Evolutionary conservation across 2,797 vertebrate species (phyloP).

Genomic region (Gymnothorax javanicus): DNA sequence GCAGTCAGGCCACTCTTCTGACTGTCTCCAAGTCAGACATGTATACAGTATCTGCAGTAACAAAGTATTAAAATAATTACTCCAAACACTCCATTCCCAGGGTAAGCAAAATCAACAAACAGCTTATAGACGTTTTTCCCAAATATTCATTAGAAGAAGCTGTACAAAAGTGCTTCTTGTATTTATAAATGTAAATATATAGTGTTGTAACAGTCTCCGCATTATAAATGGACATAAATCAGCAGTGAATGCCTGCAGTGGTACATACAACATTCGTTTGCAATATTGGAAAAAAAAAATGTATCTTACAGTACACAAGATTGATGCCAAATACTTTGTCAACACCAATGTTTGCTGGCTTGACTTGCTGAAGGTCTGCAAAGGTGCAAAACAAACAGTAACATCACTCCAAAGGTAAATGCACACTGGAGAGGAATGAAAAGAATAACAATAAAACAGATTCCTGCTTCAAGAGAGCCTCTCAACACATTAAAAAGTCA

Average conservation of each 20-base stretch:
- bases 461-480: background rate
- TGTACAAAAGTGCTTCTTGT: slow-evolving; percentile 15
- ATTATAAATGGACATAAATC: slow-evolving; percentile 26
- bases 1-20: background rate
- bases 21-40: background rate
- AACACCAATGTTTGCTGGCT: slow-evolving; percentile 15
- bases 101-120: slow-evolving; percentile 14
- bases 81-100: background rate
- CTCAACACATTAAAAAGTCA: background rate
- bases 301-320: background rate
- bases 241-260: slow-evolving; percentile 7
- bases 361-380: slow-evolving; percentile 1
- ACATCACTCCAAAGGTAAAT: background rate
- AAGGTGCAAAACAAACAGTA: slow-evolving; percentile 16
- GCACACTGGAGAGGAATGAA: background rate
- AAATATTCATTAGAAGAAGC: slow-evolving; percentile 3
- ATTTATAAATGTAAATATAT: slow-evolving; percentile 29
- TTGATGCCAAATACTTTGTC: slow-evolving; percentile 1
- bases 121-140: slow-evolving; percentile 1
- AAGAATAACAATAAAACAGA: background rate
- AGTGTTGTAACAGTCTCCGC: slow-evolving; percentile 30
- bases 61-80: background rate
- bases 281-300: slow-evolving; percentile 27
- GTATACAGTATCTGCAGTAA: slow-evolving; percentile 9
- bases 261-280: slow-evolving; percentile 22